Percentiles rank a stretch among this genome's conserved stretches.
Conservation (phyloP, 2,113 vertebrate genomes). For the Nesoenas mayeri region DNA sequence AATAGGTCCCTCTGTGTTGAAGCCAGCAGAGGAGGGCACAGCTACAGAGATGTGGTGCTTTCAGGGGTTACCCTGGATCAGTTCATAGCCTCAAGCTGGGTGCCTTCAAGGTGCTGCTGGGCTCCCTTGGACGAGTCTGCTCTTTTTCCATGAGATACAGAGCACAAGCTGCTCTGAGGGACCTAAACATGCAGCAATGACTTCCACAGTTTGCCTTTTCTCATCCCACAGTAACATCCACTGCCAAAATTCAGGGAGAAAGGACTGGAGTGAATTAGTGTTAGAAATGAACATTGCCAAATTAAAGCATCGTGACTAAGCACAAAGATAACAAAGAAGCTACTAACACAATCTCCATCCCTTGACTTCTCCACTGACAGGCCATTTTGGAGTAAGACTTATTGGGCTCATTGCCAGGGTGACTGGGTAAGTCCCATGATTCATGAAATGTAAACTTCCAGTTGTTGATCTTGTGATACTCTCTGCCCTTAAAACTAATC, state of each 20-base stretch:
- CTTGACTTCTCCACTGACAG: slow-evolving; percentile 18
- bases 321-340: not conserved
- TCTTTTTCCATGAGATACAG: not conserved
- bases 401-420: slow-evolving; percentile 22
- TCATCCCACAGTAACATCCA: not conserved
- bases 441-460: slow-evolving; percentile 49
- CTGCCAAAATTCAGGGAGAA: not conserved
- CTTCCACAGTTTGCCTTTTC: not conserved
- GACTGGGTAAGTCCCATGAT: slow-evolving; percentile 36
- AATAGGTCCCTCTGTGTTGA: not conserved
- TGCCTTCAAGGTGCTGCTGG: not conserved
- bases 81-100: not conserved
- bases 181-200: not conserved
- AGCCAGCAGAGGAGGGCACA: not conserved
- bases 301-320: not conserved
- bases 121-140: not conserved
- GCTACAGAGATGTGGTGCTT: not conserved
- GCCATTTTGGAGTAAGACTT: slow-evolving; percentile 29
- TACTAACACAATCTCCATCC: not conserved
- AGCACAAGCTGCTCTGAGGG: not conserved
- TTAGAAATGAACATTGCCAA: not conserved
- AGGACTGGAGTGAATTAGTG: not conserved
- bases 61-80: not conserved
- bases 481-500: slow-evolving; percentile 45
- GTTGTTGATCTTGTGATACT: slow-evolving; percentile 59